These are phyloP conservation scores for Drosophila tani DNA, from an alignment of 1,140 invertebrate species.

Conservation along the genomic window DNA sequence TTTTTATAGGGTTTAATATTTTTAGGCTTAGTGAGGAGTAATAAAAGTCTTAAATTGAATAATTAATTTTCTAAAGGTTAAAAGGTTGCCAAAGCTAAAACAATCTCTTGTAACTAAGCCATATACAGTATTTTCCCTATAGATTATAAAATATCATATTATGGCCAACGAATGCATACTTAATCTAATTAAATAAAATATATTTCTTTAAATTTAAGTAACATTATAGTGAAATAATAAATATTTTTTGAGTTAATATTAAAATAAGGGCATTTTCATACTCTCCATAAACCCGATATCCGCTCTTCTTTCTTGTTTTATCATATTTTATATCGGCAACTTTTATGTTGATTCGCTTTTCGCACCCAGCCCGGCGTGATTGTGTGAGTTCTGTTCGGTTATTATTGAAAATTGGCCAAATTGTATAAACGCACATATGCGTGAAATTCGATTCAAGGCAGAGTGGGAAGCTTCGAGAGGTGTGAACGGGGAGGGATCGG, in stretches of 20 bases:
- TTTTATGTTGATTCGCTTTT: constrained; percentile 71
- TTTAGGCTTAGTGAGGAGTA: too few species aligned
- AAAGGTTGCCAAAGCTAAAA: too few species aligned
- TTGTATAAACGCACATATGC: constrained; percentile 84
- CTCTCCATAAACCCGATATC: background rate
- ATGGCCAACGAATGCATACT: too few species aligned
- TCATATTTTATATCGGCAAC: constrained; percentile 65
- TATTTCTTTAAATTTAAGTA: too few species aligned
- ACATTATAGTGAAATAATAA: background rate
- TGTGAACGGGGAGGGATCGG: background rate
- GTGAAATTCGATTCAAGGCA: constrained; percentile 78
- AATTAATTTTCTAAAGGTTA: too few species aligned
- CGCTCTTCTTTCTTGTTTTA: constrained; percentile 12
- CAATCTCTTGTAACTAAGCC: too few species aligned
- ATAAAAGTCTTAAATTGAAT: too few species aligned
- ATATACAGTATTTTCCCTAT: too few species aligned
- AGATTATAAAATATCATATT: too few species aligned
- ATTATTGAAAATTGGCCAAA: constrained; percentile 84
- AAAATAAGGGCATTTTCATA: constrained; percentile 12
- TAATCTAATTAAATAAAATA: too few species aligned
- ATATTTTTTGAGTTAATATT: background rate
- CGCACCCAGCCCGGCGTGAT: constrained; percentile 38
- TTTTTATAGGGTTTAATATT: too few species aligned
- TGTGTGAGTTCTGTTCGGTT: constrained; percentile 62
- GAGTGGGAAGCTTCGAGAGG: constrained; percentile 24